These are phyloP conservation scores for Acrobeloides nanus DNA, from an alignment of 2,888 invertebrate genomes.

Conservation along the genomic window DNA sequence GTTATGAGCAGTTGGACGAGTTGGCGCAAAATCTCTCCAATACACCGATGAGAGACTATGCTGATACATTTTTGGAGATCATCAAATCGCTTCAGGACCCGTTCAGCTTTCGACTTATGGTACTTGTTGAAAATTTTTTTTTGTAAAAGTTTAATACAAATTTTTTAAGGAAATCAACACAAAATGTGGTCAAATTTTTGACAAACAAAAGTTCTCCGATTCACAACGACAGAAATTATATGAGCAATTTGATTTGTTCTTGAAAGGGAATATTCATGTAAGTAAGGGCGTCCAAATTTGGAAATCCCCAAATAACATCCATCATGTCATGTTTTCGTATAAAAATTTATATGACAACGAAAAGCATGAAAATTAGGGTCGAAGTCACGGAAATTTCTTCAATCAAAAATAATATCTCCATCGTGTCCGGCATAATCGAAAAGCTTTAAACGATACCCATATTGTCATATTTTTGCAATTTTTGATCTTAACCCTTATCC, in stretches of 20 bases:
- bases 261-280: slow-evolving; percentile 34
- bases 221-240: slow-evolving; percentile 22
- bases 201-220: slow-evolving; percentile 26
- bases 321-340: no score
- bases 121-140: slow-evolving; percentile 5
- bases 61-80: slow-evolving; percentile 35
- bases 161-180: slow-evolving; percentile 30
- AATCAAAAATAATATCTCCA: no score
- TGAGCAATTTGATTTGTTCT: slow-evolving; percentile 29
- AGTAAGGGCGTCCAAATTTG: no score
- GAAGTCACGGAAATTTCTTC: no score
- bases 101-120: slow-evolving; percentile 27
- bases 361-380: no score
- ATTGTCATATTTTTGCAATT: no score
- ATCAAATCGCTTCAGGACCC: slow-evolving; percentile 36
- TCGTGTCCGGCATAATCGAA: no score
- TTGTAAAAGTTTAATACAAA: neutral
- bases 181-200: slow-evolving; percentile 28
- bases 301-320: no score
- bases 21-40: slow-evolving; percentile 18
- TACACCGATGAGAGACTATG: slow-evolving; percentile 32
- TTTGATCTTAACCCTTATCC: no score
- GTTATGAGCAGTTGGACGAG: slow-evolving; percentile 15
- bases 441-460: no score
- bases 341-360: no score